Conservation (phyloP, 2,888 invertebrate species). For the Cephus rjabovi region DNA sequence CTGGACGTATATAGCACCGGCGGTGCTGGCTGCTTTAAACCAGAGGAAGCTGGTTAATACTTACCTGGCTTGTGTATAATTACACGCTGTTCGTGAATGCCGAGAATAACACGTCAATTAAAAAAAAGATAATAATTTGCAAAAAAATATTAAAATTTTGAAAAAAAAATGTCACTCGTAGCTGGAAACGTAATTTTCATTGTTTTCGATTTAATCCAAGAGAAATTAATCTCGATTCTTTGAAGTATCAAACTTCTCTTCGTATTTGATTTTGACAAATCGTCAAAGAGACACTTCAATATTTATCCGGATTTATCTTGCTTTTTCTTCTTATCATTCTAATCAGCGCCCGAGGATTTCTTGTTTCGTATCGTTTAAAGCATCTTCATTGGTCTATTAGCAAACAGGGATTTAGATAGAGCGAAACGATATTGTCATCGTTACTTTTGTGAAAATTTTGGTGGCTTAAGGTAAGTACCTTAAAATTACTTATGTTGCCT, state of each 20-base stretch:
- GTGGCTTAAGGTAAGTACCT: background rate
- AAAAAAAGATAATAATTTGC: too few relatives aligned
- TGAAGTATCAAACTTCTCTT: too few relatives aligned
- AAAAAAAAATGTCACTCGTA: background rate
- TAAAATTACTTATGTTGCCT: background rate
- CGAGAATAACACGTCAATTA: background rate
- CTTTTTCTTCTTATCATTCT: too few relatives aligned
- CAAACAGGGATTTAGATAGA: background rate
- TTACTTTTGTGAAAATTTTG: background rate
- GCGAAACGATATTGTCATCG: background rate
- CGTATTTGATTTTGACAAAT: too few relatives aligned
- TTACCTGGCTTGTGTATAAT: slow-evolving; percentile 24
- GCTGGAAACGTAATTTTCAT: background rate
- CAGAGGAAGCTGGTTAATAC: slow-evolving; percentile 40
- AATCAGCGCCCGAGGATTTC: background rate
- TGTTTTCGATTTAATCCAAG: background rate
- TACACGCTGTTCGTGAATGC: background rate
- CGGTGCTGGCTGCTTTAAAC: slow-evolving; percentile 36
- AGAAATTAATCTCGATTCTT: background rate
- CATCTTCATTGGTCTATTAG: too few relatives aligned
- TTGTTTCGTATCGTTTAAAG: background rate
- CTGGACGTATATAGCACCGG: background rate
- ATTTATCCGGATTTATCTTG: too few relatives aligned
- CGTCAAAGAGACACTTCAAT: too few relatives aligned
- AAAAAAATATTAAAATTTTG: background rate